Percentiles rank a stretch among this genome's conserved stretches.
Evolutionary conservation across 2,113 vertebrate genomes (phyloP).

Genomic region (Chunga burmeisteri): DNA sequence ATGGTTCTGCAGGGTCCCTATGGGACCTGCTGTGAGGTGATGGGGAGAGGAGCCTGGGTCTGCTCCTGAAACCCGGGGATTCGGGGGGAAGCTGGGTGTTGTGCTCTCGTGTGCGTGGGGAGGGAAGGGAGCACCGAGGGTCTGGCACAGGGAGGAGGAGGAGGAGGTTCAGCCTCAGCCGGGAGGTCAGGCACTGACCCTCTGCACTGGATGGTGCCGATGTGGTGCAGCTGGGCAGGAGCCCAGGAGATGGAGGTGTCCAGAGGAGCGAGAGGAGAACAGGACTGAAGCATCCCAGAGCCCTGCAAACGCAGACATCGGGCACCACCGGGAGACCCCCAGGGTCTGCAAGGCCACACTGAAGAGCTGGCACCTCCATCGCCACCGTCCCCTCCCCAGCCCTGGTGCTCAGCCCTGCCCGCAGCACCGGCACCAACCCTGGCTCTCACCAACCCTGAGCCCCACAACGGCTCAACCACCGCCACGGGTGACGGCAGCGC

Average conservation of each 20-base stretch:
- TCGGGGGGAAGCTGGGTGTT: accelerated
- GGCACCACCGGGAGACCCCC: neutral
- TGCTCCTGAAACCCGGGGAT: neutral
- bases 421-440: accelerated
- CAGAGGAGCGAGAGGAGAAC: neutral
- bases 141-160: neutral
- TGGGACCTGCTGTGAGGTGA: neutral
- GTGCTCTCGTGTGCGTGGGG: accelerated
- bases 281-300: neutral
- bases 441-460: too few species aligned
- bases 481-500: accelerated
- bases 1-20: accelerated
- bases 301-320: accelerated
- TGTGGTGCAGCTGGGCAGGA: accelerated
- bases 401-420: accelerated
- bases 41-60: accelerated
- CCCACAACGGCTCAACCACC: accelerated
- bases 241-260: accelerated
- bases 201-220: accelerated
- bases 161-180: neutral
- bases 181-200: neutral
- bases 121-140: neutral
- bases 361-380: neutral
- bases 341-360: accelerated
- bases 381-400: neutral